phyloP scores from a whole-genome alignment of 1,140 invertebrate genomes.

The Hylaeus anthracinus region DNA sequence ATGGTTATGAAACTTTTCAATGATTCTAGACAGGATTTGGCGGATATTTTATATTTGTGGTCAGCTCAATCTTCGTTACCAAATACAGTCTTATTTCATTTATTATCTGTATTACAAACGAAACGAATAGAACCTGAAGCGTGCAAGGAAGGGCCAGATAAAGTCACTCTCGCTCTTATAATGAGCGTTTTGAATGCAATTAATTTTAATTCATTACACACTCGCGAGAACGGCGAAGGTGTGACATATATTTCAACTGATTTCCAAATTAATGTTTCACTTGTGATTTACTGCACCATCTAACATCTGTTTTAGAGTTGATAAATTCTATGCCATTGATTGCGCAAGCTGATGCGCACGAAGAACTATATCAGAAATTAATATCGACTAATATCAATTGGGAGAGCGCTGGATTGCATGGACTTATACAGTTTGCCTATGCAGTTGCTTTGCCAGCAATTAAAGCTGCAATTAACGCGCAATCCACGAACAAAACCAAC shows the following conservation, averaged over 20 bases:
- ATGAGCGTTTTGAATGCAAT: constrained; percentile 93
- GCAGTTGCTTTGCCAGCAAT: constrained; percentile 91
- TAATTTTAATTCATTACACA: constrained; percentile 90
- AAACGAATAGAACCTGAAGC: constrained; percentile 81
- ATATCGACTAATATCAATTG: constrained; percentile 82
- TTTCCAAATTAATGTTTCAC: constrained; percentile 8
- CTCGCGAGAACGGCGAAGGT: constrained; percentile 83
- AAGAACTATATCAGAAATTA: constrained; percentile 81
- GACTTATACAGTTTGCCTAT: constrained; percentile 89
- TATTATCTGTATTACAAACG: constrained; percentile 73
- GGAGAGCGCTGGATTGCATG: constrained; percentile 86
- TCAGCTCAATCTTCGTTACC: constrained; percentile 91
- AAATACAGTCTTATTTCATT: constrained; percentile 82
- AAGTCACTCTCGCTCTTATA: constrained; percentile 88
- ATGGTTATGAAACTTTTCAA: constrained; percentile 90
- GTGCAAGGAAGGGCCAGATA: constrained; percentile 84
- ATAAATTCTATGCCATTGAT: constrained; percentile 88
- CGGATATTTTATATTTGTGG: constrained; percentile 93
- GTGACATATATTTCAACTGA: constrained; percentile 27
- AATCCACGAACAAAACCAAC: constrained; percentile 67
- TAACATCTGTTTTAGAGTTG: constrained; percentile 80
- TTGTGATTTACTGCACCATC: constrained; percentile 11
- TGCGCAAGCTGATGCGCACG: constrained; percentile 85
- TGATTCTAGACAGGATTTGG: constrained; percentile 89
- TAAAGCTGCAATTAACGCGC: constrained; percentile 82